Evolutionary conservation across 2,888 invertebrate genomes (phyloP).

Genomic region (Branchinecta sandiegonensis): DNA sequence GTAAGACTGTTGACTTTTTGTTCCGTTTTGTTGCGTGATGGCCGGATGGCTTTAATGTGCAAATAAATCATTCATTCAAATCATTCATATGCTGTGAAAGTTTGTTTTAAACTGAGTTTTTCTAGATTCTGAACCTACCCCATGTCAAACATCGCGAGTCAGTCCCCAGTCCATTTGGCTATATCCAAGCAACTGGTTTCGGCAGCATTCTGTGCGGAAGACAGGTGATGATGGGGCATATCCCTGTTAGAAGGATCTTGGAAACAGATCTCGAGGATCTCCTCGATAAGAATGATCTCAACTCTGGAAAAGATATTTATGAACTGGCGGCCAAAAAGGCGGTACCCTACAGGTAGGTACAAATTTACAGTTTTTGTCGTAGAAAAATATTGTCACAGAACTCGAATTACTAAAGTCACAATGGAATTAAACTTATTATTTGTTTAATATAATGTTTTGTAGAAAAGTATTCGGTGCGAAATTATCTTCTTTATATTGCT

Average conservation of each 20-base stretch:
- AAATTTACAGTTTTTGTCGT: too few species aligned
- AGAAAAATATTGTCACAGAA: too few species aligned
- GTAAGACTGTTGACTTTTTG: too few species aligned
- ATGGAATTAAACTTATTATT: too few species aligned
- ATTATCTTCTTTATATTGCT: too few species aligned
- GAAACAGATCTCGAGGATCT: neutral
- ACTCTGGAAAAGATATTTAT: neutral
- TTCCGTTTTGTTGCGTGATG: too few species aligned
- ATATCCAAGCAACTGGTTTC: slow-evolving; percentile 4
- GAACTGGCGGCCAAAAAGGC: slow-evolving; percentile 14
- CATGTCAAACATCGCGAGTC: neutral
- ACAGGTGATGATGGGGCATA: neutral
- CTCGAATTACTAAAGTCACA: too few species aligned
- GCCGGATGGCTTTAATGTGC: too few species aligned
- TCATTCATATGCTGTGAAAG: too few species aligned
- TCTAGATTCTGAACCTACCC: neutral
- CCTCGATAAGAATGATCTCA: neutral
- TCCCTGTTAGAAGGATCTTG: slow-evolving; percentile 1
- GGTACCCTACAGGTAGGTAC: neutral
- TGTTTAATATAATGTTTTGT: too few species aligned
- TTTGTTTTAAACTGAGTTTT: neutral
- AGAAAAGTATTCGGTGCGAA: too few species aligned
- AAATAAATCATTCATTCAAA: too few species aligned
- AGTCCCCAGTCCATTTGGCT: neutral
- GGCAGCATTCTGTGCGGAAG: neutral